A percentile compares a stretch with the other conserved stretches of the same genome.
Conservation (phyloP, 2,797 vertebrate species). For the Neomorphus geoffroyi region DNA sequence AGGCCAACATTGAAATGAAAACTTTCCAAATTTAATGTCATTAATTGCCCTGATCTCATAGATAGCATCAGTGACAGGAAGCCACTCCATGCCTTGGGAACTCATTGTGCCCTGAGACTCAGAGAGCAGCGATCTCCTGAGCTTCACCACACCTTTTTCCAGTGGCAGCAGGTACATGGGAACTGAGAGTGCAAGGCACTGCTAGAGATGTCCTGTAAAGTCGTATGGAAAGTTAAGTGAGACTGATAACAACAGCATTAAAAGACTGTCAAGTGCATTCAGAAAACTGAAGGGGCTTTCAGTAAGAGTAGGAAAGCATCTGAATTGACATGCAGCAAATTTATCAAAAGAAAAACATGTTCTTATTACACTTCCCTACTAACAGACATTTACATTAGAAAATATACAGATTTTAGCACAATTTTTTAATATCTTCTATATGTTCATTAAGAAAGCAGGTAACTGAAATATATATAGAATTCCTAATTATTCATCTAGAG, state of each 20-base stretch:
- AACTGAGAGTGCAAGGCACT: background rate
- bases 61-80: conserved; percentile 14
- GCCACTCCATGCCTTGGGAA: background rate
- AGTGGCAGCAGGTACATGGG: background rate
- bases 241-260: background rate
- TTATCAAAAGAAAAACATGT: background rate
- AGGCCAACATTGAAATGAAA: conserved; percentile 10
- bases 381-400: background rate
- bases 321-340: background rate
- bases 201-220: background rate
- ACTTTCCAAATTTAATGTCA: background rate
- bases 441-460: background rate
- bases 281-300: background rate
- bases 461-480: background rate
- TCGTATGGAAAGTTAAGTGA: background rate
- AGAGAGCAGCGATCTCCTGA: background rate
- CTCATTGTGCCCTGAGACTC: background rate
- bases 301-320: background rate
- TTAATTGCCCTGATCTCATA: background rate
- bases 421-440: background rate
- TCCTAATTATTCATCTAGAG: background rate
- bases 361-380: background rate
- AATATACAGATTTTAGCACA: background rate
- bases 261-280: background rate
- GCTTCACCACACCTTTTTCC: background rate